These are phyloP conservation scores for Fragum fragum DNA, from an alignment of 2,888 invertebrate species.

Conservation along the genomic window DNA sequence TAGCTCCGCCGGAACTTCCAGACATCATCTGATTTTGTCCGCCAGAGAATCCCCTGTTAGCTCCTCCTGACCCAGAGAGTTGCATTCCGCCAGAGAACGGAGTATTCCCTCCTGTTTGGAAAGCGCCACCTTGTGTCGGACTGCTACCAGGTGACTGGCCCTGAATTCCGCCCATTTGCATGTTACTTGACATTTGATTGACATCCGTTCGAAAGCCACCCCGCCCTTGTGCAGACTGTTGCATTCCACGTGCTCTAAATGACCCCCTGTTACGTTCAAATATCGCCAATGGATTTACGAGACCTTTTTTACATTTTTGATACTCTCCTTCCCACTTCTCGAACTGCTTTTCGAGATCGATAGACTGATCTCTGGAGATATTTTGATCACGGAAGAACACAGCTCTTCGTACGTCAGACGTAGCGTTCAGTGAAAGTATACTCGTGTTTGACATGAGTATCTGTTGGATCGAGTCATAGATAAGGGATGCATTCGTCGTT, in stretches of 20 bases:
- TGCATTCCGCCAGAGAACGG: background rate
- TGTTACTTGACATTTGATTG: background rate
- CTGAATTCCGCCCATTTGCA: background rate
- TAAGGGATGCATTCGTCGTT: background rate
- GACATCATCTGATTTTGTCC: background rate
- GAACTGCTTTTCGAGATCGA: background rate
- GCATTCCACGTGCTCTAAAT: background rate
- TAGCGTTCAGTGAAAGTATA: background rate
- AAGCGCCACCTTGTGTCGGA: slow-evolving; percentile 6
- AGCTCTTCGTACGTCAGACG: background rate
- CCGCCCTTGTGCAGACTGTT: background rate
- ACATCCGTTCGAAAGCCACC: no score
- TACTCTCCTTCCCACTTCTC: background rate
- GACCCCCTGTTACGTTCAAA: background rate
- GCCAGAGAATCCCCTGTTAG: background rate
- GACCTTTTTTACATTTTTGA: slow-evolving; percentile 9
- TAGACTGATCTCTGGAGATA: background rate
- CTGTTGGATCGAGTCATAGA: background rate
- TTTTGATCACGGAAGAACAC: background rate
- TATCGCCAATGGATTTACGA: background rate
- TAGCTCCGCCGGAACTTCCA: background rate
- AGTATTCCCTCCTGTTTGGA: background rate
- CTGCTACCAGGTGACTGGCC: background rate
- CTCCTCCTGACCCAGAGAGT: background rate
- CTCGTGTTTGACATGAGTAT: background rate